Evolutionary conservation across 2,113 vertebrate species (phyloP), one percentile per base, ranked within the genome.

Genomic region (Callocephalon fimbriatum): DNA sequence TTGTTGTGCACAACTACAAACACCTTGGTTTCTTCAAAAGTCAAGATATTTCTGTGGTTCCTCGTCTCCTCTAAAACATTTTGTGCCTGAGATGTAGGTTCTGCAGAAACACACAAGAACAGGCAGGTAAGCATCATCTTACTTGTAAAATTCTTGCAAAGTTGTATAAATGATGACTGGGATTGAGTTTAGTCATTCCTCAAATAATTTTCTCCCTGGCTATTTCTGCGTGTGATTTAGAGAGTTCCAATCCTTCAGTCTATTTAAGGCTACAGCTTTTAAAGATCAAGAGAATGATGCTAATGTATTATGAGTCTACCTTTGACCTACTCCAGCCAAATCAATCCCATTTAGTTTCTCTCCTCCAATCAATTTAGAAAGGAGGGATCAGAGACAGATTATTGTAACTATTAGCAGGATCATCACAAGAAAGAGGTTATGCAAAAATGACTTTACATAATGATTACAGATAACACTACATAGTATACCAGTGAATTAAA

Each of bases 381-480:
- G 19, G 15, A n/a, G 21, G 32, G 15, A 47, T 90, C 72, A 84
- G 61, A 74, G 65, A 35, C 26, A 84, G 83, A 86, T 54, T 83
- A 54, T 90, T 90, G 26, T 78, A 88, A 84, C 79, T 92, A 80
- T 95, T 93, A 95, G 83, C 19, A 81, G 56, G 35, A 48, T 82
- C 61, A 90, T 92, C 85, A 88, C 51, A 74, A 67, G 73, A 75
- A 96, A 89, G 56, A 86, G 72, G 74, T 90, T 88, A 74, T 88
- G 48, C 92, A 80, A 44, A 93, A 95, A 75, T 93, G 47, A 78
- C 68, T 88, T 78, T 29, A 92, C 68, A 37, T 95, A 85, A 93
- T 71, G 88, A 86, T 93, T 95, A 84, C 79, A 90, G 86, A 89
- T 93, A 94, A 44, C 51, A 26, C 47, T 68, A 48, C 44, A 50